Conservation (phyloP, 30 jellyfish, hydroid and myxozoan species). For the Turritopsis rubra region DNA sequence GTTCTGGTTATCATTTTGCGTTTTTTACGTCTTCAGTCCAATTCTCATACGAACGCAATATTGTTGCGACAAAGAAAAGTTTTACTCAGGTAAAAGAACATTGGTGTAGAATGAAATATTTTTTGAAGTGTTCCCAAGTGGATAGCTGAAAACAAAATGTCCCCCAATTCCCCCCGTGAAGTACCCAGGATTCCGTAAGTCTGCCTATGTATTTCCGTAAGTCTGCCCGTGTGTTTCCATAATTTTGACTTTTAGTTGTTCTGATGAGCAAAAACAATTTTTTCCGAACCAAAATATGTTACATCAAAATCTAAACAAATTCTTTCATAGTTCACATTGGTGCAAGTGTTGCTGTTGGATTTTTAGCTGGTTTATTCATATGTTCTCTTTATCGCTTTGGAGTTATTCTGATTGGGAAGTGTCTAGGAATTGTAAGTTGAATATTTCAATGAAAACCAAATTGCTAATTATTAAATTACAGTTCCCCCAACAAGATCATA, state of each 20-base stretch:
- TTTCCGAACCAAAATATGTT: too few relatives aligned
- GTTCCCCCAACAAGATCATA: slow-evolving; percentile 1
- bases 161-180: too few relatives aligned
- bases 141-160: too few relatives aligned
- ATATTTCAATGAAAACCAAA: too few relatives aligned
- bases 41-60: slow-evolving; percentile 44
- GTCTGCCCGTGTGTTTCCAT: too few relatives aligned
- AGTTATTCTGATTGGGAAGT: slow-evolving; percentile 67
- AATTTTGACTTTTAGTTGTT: too few relatives aligned
- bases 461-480: too few relatives aligned
- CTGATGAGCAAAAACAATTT: too few relatives aligned
- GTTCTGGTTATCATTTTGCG: slow-evolving; percentile 60
- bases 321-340: slow-evolving; percentile 65
- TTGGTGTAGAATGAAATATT: slow-evolving; percentile 1
- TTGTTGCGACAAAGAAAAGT: slow-evolving; percentile 59
- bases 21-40: slow-evolving; percentile 83
- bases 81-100: neutral
- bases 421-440: slow-evolving; percentile 84
- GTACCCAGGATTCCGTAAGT: too few relatives aligned
- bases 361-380: slow-evolving; percentile 46
- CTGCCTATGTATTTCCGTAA: too few relatives aligned
- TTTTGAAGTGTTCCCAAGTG: too few relatives aligned
- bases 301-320: too few relatives aligned
- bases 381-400: slow-evolving; percentile 67
- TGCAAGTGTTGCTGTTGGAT: slow-evolving; percentile 60